Conservation (phyloP, 2,113 vertebrate genomes). For the Siphamia tubifer region DNA sequence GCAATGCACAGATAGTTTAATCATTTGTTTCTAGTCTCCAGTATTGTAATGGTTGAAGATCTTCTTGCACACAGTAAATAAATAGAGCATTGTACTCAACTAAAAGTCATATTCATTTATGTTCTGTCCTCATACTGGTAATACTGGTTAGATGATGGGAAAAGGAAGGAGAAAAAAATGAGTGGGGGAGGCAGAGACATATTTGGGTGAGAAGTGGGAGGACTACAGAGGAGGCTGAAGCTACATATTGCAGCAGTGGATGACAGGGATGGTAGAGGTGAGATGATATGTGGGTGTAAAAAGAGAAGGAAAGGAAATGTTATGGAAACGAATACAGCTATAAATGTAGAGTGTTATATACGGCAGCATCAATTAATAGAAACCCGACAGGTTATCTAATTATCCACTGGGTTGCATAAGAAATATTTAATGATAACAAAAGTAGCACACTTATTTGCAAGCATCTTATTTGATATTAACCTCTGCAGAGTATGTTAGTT, state of each 20-base stretch:
- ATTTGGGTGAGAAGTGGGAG: constrained; percentile 68
- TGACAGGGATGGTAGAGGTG: constrained; percentile 59
- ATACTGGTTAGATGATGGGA: constrained; percentile 7
- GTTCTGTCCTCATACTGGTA: not conserved
- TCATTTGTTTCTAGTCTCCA: too few species aligned
- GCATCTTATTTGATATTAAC: not conserved
- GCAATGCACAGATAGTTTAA: too few species aligned
- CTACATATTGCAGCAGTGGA: constrained; percentile 39
- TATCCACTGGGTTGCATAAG: not conserved
- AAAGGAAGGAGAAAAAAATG: constrained; percentile 12
- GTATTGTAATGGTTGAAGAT: too few species aligned
- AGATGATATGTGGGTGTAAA: constrained; percentile 53
- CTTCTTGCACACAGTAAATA: too few species aligned
- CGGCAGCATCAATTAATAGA: not conserved
- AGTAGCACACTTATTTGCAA: not conserved
- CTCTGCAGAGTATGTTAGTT: not conserved
- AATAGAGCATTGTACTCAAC: too few species aligned
- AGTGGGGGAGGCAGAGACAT: constrained; percentile 52
- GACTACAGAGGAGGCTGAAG: constrained; percentile 56
- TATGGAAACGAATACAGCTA: not conserved
- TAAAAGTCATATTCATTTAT: too few species aligned
- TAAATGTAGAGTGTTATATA: not conserved
- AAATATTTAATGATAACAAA: not conserved
- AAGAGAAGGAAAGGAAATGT: constrained; percentile 32
- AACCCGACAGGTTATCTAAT: not conserved